These are phyloP conservation scores for Adrianichthys oophorus DNA, from an alignment of 2,797 vertebrate species.

Conservation along the genomic window DNA sequence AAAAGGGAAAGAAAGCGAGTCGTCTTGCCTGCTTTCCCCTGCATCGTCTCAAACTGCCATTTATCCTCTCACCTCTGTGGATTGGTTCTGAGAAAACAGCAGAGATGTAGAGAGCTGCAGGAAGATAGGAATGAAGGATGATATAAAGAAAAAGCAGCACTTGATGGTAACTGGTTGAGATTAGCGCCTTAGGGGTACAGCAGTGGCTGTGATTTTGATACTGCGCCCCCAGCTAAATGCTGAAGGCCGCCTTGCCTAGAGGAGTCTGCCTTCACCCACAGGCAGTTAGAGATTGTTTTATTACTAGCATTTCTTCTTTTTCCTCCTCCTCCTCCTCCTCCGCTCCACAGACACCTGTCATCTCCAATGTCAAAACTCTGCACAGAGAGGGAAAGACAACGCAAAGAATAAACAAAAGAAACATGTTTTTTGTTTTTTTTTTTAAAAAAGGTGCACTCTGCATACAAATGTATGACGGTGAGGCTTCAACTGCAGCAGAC, in stretches of 20 bases:
- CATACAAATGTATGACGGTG: slow-evolving; percentile 67
- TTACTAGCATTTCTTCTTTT: slow-evolving; percentile 59
- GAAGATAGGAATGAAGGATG: slow-evolving; percentile 68
- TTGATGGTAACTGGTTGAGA: slow-evolving; percentile 82
- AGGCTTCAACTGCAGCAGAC: slow-evolving; percentile 57
- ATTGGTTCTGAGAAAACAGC: slow-evolving; percentile 61
- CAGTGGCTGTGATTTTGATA: slow-evolving; percentile 80
- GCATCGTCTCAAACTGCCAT: slow-evolving; percentile 67
- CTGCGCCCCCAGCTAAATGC: slow-evolving; percentile 80
- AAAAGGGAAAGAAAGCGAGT: slow-evolving; percentile 39
- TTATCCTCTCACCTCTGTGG: slow-evolving; percentile 72
- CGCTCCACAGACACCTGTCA: slow-evolving; percentile 78
- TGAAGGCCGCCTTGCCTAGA: slow-evolving; percentile 79
- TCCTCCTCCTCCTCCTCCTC: slow-evolving; percentile 42
- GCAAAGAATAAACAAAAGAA: slow-evolving; percentile 79
- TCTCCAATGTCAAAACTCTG: slow-evolving; percentile 76
- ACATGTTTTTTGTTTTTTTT: slow-evolving; percentile 58
- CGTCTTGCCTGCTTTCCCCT: slow-evolving; percentile 55
- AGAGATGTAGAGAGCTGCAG: slow-evolving; percentile 57
- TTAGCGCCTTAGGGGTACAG: slow-evolving; percentile 81
- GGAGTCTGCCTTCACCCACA: slow-evolving; percentile 79
- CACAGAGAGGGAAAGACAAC: slow-evolving; percentile 72
- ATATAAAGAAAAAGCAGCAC: slow-evolving; percentile 76
- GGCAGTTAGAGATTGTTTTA: slow-evolving; percentile 79
- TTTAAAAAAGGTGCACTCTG: slow-evolving; percentile 68